Evolutionary conservation across 1,140 invertebrate species (phyloP).

Genomic region (Saccostrea cuccullata): DNA sequence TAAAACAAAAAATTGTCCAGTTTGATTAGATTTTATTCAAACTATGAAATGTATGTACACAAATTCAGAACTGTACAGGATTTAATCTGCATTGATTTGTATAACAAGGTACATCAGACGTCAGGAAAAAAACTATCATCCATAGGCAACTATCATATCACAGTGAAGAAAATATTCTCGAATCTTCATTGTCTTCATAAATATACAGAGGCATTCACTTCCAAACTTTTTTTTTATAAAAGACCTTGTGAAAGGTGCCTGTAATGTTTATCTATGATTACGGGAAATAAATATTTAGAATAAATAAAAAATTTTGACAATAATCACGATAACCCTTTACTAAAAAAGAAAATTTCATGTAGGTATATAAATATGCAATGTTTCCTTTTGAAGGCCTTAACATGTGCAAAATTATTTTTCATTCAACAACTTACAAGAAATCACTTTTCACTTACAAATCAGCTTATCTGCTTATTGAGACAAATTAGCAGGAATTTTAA

Average conservation of each 20-base stretch:
- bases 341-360: neutral
- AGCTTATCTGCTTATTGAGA: neutral
- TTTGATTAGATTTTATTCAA: constrained; percentile 32
- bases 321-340: neutral
- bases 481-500: neutral
- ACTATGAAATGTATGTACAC: constrained; percentile 15
- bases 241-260: neutral
- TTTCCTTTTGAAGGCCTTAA: neutral
- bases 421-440: neutral
- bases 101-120: neutral
- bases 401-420: neutral
- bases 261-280: too few relatives aligned
- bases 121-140: neutral
- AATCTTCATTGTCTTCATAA: neutral
- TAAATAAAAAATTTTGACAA: neutral
- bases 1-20: neutral
- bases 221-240: neutral
- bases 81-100: neutral
- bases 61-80: constrained; percentile 3
- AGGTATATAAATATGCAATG: neutral
- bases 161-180: constrained; percentile 3
- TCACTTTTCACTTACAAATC: neutral
- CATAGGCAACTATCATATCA: neutral
- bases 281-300: neutral
- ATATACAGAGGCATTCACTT: too few relatives aligned